Evolutionary conservation across 2,113 vertebrate species (phyloP), one percentile per base, ranked within the genome.

Genomic region (Hepsetus odoe): DNA sequence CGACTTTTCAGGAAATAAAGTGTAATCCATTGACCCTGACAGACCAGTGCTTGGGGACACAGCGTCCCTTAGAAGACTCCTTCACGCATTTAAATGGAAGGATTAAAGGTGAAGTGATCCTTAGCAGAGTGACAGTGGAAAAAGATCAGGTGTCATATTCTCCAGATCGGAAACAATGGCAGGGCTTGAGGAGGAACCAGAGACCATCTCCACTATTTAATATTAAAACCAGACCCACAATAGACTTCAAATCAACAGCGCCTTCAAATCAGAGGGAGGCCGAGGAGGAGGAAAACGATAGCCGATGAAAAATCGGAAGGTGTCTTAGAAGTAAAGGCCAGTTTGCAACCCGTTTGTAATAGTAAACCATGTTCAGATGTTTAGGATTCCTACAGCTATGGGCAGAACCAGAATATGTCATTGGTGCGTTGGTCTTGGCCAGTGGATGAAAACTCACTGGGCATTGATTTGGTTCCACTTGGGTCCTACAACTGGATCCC

Each of bases 141-240:
- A 88, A 68, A 82, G 88, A 86, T 92, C 88, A 51, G 64, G 85
- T 92, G 83, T 91, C 91, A 83, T 85, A 88, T 49, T 68, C 72
- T 53, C 49, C 81, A 66, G 68, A 44, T 35, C 75, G 18, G 66
- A 83, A n/a, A 90, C 90, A 90, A 92, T 88, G 82, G 81, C 30
- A 24, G 55, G 59, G 81, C 88, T 83, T 86, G 70, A 49, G 78
- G 77, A 84, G 91, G 82, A 92, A 91, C 89, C 85, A 87, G 87
- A 91, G 77, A 80, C 85, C 74, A 10, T 79, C 51, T 80, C 14
- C 58, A 79, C 86, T 88, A 84, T 87, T 86, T 88, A 90, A 90
- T 89, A 88, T 92, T 89, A 89, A 87, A 92, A 84, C 14, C 77
- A 72, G n/a, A 46, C n/a, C 10, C 67, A 12, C 84, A 84, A 80